Base-by-base conservation (phyloP, 2,888 invertebrate species). In the Deilephila elpenor region DNA sequence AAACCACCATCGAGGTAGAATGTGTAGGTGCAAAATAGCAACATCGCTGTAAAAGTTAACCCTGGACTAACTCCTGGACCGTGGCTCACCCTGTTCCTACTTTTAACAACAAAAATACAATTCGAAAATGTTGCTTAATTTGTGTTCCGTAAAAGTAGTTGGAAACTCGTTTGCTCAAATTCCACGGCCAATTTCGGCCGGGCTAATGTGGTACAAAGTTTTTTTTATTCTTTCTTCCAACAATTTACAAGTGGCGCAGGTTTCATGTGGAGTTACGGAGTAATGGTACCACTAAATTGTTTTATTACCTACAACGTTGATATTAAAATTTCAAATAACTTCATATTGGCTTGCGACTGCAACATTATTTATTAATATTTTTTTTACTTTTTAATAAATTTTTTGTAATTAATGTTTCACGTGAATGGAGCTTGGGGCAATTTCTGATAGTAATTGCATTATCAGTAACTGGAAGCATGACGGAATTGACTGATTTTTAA, bases 111-210 rank as follows among this genome's bases (percentile, higher is more conserved):
- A 86, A 86, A 87, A 88, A 86, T 85, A 77, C 76, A 78, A 82
- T 81, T 78, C 78, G 74, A 79, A 44, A 86, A 84, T 84, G 85
- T 84, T 86, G 80, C 81, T 83, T 84, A 84, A 86, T 87, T 86
- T 82, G 80, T 80, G 82, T 82, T 84, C 79, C 78, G 72, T 73
- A 78, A 77, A 78, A 78, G 79, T 77, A 80, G 83, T 84, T 83
- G 70, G 73, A 79, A 84, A 83, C 82, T 87, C 82, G 78, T 81
- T 78, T 78, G 80, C 78, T 80, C 78, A 78, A 79, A 84, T 82
- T 74, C 75, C 76, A 77, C 71, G 53, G 75, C 75, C 71, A 77
- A 77, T 78, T 79, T 75, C 75, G 75, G 72, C 74, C 70, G 64
- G 51, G 75, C 77, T 75, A 79, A 76, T 75, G 77, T 78, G 44